phyloP scores from a whole-genome alignment of 2,113 vertebrate genomes.

The Neodontobutis hainanensis region DNA sequence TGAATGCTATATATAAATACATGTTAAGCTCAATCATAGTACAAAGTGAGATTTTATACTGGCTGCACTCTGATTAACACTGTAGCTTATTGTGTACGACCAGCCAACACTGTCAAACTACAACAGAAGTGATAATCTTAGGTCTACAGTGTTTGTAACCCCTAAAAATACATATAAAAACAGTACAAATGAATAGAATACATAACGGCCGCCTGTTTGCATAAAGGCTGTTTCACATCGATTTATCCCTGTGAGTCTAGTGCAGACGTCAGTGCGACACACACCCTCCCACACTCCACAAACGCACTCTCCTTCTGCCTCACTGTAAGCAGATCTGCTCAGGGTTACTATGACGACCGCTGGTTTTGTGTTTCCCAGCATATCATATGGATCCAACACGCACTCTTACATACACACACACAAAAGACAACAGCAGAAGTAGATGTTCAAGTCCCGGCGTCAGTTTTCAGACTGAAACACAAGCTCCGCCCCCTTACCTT shows the following conservation, averaged over 20 bases:
- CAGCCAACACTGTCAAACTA: no score
- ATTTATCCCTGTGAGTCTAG: not conserved
- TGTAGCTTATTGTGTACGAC: no score
- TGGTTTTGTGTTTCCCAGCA: conserved; percentile 66
- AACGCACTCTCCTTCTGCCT: conserved; percentile 27
- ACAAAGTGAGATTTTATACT: no score
- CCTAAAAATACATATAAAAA: no score
- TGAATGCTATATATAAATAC: no score
- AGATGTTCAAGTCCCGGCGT: conserved; percentile 10
- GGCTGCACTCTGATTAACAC: no score
- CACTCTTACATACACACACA: conserved; percentile 21
- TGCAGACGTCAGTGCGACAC: conserved; percentile 3
- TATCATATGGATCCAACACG: conserved; percentile 57
- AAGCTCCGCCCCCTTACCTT: not conserved
- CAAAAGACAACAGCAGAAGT: conserved; percentile 8
- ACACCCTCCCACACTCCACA: conserved; percentile 9
- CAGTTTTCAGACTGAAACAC: conserved; percentile 32
- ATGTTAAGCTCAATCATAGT: no score
- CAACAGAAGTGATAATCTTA: no score
- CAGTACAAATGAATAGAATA: not conserved
- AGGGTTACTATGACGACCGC: conserved; percentile 58
- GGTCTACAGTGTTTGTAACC: no score
- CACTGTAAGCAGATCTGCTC: conserved; percentile 57
- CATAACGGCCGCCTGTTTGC: not conserved
- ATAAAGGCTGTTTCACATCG: not conserved